phyloP scores from a whole-genome alignment of 2,113 vertebrate genomes.

The Nasalis larvatus region DNA sequence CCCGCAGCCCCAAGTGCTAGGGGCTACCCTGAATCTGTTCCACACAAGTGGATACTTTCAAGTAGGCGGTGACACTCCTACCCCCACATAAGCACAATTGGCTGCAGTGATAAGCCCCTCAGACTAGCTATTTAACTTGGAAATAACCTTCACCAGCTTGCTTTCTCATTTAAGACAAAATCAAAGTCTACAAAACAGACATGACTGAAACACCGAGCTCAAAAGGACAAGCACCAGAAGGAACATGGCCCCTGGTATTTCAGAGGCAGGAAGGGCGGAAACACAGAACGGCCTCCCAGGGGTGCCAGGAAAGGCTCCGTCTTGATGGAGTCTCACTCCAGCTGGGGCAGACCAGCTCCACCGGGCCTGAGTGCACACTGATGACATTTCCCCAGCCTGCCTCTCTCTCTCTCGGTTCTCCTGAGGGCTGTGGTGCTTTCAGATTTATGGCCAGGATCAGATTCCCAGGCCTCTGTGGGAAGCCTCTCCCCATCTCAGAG shows the following conservation, averaged over 20 bases:
- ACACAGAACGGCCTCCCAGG: background rate
- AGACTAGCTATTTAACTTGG: background rate
- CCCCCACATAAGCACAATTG: background rate
- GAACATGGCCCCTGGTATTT: accelerated
- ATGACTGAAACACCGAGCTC: background rate
- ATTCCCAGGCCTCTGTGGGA: background rate
- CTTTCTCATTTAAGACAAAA: background rate
- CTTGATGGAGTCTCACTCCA: background rate
- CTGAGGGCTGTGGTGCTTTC: background rate
- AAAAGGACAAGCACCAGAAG: background rate
- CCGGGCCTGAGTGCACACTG: background rate
- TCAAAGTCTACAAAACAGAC: background rate
- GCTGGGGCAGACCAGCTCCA: background rate
- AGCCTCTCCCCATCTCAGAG: background rate
- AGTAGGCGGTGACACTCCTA: accelerated
- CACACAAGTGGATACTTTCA: accelerated
- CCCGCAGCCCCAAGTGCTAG: accelerated
- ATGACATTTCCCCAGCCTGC: too few species aligned
- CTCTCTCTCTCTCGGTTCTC: background rate
- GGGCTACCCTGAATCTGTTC: background rate
- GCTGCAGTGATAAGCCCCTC: too few species aligned
- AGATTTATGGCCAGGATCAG: accelerated
- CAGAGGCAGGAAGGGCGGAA: background rate
- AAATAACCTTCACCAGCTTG: background rate
- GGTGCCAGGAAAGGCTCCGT: accelerated